These are phyloP conservation scores for Hymenochirus boettgeri DNA, from an alignment of 2,113 vertebrate genomes.

Conservation along the genomic window DNA sequence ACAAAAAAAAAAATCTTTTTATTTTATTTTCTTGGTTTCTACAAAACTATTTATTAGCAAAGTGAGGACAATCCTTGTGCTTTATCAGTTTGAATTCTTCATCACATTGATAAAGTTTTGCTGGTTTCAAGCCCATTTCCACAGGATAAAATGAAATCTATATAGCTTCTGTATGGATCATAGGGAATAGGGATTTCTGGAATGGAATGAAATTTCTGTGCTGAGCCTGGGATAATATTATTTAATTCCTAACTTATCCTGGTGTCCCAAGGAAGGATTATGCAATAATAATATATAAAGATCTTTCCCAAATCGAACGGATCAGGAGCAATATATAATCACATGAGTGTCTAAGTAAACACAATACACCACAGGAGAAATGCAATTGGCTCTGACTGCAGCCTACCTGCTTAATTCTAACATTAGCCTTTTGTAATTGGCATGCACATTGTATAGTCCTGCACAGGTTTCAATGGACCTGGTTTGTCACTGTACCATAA, in stretches of 20 bases:
- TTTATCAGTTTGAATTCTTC: not conserved
- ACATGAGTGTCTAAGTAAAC: not conserved
- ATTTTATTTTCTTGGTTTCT: conserved; percentile 29
- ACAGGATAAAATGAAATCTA: conserved; percentile 25
- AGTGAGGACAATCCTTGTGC: conserved; percentile 26
- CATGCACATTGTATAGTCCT: conserved; percentile 27
- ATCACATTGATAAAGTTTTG: not conserved
- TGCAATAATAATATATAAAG: no score
- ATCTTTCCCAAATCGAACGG: not conserved
- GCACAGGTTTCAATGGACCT: no score
- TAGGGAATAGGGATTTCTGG: conserved; percentile 9
- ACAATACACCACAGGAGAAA: conserved; percentile 13
- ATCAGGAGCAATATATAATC: not conserved
- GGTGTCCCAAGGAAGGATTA: no score
- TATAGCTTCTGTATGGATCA: conserved; percentile 14
- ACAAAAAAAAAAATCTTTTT: conserved; percentile 46
- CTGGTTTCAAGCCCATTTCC: conserved; percentile 13
- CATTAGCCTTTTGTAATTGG: conserved; percentile 1
- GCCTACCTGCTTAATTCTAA: conserved; percentile 15
- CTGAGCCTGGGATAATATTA: not conserved
- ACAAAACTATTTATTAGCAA: conserved; percentile 49
- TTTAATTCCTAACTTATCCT: not conserved
- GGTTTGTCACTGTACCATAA: conserved; percentile 35
- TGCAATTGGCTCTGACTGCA: not conserved
- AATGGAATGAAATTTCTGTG: not conserved